phyloP scores from a whole-genome alignment of 2,113 vertebrate genomes.

The Ceuthmochares aereus region DNA sequence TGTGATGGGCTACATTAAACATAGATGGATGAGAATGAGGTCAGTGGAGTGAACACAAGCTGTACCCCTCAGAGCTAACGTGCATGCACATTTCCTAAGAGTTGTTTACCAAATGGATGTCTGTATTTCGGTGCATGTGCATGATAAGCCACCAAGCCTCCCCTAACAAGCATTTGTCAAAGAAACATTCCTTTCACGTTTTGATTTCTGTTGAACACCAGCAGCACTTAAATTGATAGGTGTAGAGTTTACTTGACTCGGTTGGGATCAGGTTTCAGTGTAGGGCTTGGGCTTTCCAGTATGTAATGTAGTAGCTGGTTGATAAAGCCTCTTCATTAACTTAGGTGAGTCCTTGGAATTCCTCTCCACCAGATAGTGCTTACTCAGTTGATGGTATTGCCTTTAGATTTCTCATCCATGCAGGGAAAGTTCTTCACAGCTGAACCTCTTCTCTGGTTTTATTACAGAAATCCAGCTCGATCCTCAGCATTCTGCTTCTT shows the following conservation, averaged over 20 bases:
- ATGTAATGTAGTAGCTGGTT: background rate
- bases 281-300: background rate
- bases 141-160: background rate
- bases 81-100: background rate
- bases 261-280: background rate
- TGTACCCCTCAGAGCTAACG: background rate
- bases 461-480: background rate
- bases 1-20: constrained; percentile 16
- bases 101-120: background rate
- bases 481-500: background rate
- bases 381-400: background rate
- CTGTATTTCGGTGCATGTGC: background rate
- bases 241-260: background rate
- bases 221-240: background rate
- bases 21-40: constrained; percentile 43
- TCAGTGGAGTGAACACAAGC: constrained; percentile 5
- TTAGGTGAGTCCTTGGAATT: background rate
- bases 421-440: background rate
- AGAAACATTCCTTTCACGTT: background rate
- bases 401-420: background rate
- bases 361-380: background rate
- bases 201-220: background rate
- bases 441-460: background rate
- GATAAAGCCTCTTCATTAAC: background rate
- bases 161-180: background rate